Base-by-base conservation (phyloP, 2,113 vertebrate genomes). In the Nettapus auritus region DNA sequence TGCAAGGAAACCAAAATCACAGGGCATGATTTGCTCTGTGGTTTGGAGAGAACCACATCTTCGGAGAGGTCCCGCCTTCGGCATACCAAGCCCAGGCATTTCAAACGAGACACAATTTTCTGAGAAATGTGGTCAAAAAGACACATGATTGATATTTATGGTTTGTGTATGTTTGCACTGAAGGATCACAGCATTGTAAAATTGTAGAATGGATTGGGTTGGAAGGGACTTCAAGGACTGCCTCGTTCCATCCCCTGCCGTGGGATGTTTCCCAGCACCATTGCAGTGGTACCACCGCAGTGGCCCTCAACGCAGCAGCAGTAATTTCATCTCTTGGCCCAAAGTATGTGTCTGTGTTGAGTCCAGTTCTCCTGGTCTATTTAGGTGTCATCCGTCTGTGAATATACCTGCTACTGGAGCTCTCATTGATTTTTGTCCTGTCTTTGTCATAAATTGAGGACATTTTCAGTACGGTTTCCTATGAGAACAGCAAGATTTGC, bases 1-100 rank as follows among this genome's bases (percentile, higher is more conserved):
- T 80, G 71, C 71, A 38, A 46, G 93, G 93, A 97, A 97, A 94
- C 95, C 96, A 86, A 90, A 95, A 96, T 97, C 85, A 90, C 76
- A 93, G 94, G 88, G 89, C 91, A 78, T 0, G 10, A 16, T 90
- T 91, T 91, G 90, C 93, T 90, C 67, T 60, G 92, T 90, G 97
- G 95, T 97, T 95, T 94, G 77, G 23, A 91, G 70, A 50, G 89
- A 94, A 93, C 95, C 89, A 87, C 94, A 96, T 86, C 90, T 56
- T 62, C 55, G 13, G 18, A 33, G 42, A 44, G 66, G 73, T 84
- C 93, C 87, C 11, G 36, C 86, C 86, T 90, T 42, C 0, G 2
- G 66, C 71, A 52, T 52, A 42, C 64, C 55, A 13, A 73, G 80
- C 82, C 34, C 46, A 53, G 71, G 82, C 86, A 21, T 82, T 82